Percentiles rank a stretch among this genome's conserved stretches.
Conservation (phyloP, 2,888 invertebrate genomes). For the Leptinotarsa juncta region DNA sequence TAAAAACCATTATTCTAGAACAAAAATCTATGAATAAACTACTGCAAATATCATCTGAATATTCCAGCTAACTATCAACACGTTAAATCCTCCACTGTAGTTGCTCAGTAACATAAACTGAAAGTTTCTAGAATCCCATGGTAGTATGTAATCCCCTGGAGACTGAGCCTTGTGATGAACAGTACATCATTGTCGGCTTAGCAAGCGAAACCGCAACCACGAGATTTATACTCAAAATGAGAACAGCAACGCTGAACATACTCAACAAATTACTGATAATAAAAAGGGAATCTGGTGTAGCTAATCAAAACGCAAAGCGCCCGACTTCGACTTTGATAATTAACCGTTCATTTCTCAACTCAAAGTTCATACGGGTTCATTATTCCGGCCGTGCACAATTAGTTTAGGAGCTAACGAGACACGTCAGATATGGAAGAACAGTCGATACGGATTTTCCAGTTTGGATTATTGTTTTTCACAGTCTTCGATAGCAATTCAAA, state of each 20-base stretch:
- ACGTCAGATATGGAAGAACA: not conserved
- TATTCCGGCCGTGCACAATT: conserved; percentile 54
- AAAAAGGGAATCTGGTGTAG: conserved; percentile 55
- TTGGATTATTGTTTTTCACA: not conserved
- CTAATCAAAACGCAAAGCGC: conserved; percentile 61
- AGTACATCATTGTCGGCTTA: conserved; percentile 54
- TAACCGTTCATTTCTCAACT: conserved; percentile 65
- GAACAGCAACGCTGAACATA: conserved; percentile 49
- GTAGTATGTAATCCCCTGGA: conserved; percentile 45
- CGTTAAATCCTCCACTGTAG: conserved; percentile 14
- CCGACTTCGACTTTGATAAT: conserved; percentile 62
- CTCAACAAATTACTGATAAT: conserved; percentile 54
- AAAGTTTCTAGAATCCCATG: conserved; percentile 49
- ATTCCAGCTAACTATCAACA: conserved; percentile 35
- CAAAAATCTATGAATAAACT: not conserved
- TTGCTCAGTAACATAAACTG: conserved; percentile 32
- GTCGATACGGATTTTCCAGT: not conserved
- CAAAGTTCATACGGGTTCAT: conserved; percentile 67
- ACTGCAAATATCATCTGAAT: conserved; percentile 36
- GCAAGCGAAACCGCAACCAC: conserved; percentile 50
- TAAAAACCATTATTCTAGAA: too few species aligned
- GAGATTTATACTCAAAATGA: conserved; percentile 53
- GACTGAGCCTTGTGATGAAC: conserved; percentile 53
- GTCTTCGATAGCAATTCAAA: not conserved
- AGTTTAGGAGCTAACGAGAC: conserved; percentile 33